Evolutionary conservation across 2,888 invertebrate species (phyloP).

Genomic region (Globia sparganii): DNA sequence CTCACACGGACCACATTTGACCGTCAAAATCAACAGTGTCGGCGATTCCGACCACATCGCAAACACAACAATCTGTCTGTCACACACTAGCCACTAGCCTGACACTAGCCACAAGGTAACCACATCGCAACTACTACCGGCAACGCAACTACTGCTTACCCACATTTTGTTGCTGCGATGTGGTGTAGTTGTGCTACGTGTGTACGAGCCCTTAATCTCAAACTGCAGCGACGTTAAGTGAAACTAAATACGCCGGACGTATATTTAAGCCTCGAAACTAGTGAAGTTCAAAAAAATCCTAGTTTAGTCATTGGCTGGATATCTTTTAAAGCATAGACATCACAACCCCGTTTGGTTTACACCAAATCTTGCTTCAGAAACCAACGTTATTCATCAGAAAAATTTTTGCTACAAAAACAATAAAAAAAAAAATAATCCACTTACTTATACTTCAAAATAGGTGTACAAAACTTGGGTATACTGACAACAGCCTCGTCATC

Average conservation of each 20-base stretch:
- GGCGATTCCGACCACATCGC: not conserved
- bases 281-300: not conserved
- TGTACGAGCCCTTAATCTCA: not conserved
- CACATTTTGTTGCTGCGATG: too few relatives aligned
- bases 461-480: conserved; percentile 81
- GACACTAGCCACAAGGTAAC: not conserved
- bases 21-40: not conserved
- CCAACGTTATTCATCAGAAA: not conserved
- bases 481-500: conserved; percentile 39
- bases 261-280: not conserved
- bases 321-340: not conserved
- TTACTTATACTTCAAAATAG: conserved; percentile 85
- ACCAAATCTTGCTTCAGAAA: not conserved
- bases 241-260: not conserved
- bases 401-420: conserved; percentile 10
- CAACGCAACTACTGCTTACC: too few relatives aligned
- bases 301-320: not conserved
- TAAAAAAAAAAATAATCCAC: conserved; percentile 51
- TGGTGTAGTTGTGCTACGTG: not conserved
- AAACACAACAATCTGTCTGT: not conserved
- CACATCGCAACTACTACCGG: not conserved
- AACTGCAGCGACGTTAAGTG: not conserved
- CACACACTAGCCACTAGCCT: not conserved
- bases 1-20: not conserved
- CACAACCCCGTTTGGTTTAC: not conserved